A percentile compares a stretch with the other conserved stretches of the same genome.
Conservation (phyloP, 2,113 vertebrate species). For the Irena cyanogastra region DNA sequence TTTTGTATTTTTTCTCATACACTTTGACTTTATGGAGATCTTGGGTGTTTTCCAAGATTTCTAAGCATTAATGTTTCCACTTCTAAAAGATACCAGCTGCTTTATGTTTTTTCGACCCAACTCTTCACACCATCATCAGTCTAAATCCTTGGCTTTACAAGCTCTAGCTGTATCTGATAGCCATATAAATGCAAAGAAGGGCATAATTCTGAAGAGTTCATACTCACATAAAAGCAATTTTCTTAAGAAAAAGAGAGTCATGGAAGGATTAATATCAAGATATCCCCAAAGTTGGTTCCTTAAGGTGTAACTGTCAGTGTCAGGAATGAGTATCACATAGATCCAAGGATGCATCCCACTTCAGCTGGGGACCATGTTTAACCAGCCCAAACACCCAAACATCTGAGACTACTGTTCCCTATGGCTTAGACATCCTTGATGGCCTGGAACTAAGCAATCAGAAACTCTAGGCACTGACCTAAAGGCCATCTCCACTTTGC, state of each 20-base stretch:
- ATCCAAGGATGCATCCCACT: neutral
- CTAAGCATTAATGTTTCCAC: neutral
- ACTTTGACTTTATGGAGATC: neutral
- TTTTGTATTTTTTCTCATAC: neutral
- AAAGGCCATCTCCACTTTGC: neutral
- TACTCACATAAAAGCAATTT: neutral
- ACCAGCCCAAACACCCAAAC: neutral
- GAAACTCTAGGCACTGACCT: neutral
- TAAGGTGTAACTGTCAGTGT: neutral
- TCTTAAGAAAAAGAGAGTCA: neutral
- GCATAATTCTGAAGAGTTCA: neutral
- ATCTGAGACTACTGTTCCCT: neutral
- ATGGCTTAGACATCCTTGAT: neutral
- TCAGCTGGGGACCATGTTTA: neutral
- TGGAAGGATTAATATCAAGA: neutral
- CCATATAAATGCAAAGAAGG: neutral
- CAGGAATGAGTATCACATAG: neutral
- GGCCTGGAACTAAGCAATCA: neutral
- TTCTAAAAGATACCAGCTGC: neutral
- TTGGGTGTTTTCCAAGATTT: neutral
- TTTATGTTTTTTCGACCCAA: neutral
- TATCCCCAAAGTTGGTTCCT: neutral
- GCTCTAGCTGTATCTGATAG: neutral
- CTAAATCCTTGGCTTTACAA: neutral
- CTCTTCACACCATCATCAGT: neutral